Evolutionary conservation across 2,888 invertebrate genomes (phyloP).

Genomic region (Macaria liturata): DNA sequence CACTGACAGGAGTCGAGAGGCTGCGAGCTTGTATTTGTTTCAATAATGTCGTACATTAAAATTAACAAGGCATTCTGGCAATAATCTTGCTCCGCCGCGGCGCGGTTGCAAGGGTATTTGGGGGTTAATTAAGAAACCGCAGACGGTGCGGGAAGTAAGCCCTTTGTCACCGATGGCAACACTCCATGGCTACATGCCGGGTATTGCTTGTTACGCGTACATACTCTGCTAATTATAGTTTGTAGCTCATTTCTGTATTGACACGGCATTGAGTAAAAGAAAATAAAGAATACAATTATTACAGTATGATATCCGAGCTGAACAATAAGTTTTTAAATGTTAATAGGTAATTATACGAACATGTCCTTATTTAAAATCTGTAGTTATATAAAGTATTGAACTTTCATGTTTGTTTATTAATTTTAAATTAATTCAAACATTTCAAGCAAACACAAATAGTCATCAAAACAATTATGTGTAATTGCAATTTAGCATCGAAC

Average conservation of each 20-base stretch:
- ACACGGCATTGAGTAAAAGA: too few species aligned
- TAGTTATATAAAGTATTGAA: too few species aligned
- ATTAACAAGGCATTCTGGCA: slow-evolving; percentile 73
- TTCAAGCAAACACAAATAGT: slow-evolving; percentile 16
- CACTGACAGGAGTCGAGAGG: slow-evolving; percentile 43
- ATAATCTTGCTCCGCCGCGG: slow-evolving; percentile 71
- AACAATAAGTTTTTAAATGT: too few species aligned
- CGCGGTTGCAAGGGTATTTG: slow-evolving; percentile 72
- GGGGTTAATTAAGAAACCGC: slow-evolving; percentile 82
- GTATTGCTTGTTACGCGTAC: too few species aligned
- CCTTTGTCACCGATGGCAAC: slow-evolving; percentile 75
- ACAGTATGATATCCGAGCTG: too few species aligned
- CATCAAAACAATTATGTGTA: slow-evolving; percentile 23
- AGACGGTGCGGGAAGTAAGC: slow-evolving; percentile 69
- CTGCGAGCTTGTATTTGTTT: slow-evolving; percentile 64
- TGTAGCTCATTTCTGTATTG: too few species aligned
- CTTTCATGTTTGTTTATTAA: too few species aligned
- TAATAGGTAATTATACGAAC: too few species aligned
- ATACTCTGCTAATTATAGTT: too few species aligned
- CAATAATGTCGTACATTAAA: slow-evolving; percentile 74
- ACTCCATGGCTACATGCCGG: slow-evolving; percentile 44
- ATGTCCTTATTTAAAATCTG: too few species aligned
- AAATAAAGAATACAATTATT: too few species aligned
- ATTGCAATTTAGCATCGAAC: slow-evolving; percentile 51
- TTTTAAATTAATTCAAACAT: slow-evolving; percentile 1